These are phyloP conservation scores for Magallana nippona DNA, from an alignment of 2,888 invertebrate genomes.

Conservation along the genomic window DNA sequence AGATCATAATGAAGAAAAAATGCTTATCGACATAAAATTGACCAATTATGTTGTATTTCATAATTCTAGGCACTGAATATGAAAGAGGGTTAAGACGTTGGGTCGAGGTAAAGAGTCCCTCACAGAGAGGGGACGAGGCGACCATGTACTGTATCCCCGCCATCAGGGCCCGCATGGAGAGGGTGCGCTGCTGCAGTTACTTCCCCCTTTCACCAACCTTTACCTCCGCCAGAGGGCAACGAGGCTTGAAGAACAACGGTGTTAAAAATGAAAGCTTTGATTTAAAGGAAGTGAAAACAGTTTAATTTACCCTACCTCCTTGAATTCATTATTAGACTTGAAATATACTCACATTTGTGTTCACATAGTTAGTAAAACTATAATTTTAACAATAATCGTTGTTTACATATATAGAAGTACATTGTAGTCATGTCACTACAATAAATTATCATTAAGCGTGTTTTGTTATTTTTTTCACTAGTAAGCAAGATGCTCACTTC, in stretches of 20 bases:
- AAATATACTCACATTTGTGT: too few species aligned
- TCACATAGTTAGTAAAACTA: too few species aligned
- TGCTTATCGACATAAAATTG: background rate
- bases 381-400: too few species aligned
- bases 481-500: too few species aligned
- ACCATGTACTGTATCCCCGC: background rate
- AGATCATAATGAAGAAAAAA: background rate
- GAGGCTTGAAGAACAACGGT: background rate
- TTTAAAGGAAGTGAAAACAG: background rate
- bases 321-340: too few species aligned
- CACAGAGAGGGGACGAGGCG: background rate
- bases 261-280: background rate
- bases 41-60: background rate
- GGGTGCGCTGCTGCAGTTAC: background rate
- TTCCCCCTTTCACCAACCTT: background rate
- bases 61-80: conserved; percentile 49
- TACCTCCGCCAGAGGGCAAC: background rate
- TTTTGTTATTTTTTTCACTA: too few species aligned
- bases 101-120: conserved; percentile 5
- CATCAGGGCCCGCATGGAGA: background rate
- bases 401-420: too few species aligned
- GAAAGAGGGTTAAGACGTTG: conserved; percentile 53
- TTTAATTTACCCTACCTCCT: too few species aligned
- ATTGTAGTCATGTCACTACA: too few species aligned
- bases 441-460: too few species aligned